These are phyloP conservation scores for Trachymyrmex cornetzi DNA, from an alignment of 1,140 invertebrate genomes.

Conservation along the genomic window DNA sequence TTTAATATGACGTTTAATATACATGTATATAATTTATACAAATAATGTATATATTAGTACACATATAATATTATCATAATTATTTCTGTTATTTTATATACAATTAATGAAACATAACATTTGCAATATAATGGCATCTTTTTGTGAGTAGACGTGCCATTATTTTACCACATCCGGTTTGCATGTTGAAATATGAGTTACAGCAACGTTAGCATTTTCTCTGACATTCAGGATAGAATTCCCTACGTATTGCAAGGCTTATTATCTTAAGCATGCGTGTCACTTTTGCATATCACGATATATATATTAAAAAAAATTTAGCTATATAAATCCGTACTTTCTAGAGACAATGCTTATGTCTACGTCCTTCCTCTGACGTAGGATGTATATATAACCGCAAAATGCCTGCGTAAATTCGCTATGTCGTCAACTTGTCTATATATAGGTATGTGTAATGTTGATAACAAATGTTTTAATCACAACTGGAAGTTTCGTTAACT, in stretches of 20 bases:
- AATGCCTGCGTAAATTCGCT: conserved; percentile 24
- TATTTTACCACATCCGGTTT: conserved; percentile 43
- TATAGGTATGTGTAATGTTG: background rate
- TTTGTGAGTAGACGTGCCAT: background rate
- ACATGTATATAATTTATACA: background rate
- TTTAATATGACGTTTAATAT: background rate
- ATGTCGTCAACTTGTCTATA: background rate
- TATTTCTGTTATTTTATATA: background rate
- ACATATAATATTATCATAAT: background rate
- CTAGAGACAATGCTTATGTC: background rate
- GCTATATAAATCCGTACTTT: background rate
- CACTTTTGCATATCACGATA: background rate
- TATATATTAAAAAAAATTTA: background rate
- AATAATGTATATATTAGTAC: too few relatives aligned
- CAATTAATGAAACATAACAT: background rate
- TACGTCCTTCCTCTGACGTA: background rate
- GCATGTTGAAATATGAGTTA: conserved; percentile 19
- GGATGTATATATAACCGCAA: conserved; percentile 19
- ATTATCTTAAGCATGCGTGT: background rate
- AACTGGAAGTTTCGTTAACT: conserved; percentile 1
- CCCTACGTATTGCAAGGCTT: background rate
- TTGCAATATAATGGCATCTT: background rate
- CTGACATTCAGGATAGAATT: conserved; percentile 12
- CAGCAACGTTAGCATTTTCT: conserved; percentile 25
- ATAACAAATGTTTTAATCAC: conserved; percentile 7